Evolutionary conservation across 2,888 invertebrate genomes (phyloP), one percentile per base, ranked within the genome.

Genomic region (Idaea aversata): DNA sequence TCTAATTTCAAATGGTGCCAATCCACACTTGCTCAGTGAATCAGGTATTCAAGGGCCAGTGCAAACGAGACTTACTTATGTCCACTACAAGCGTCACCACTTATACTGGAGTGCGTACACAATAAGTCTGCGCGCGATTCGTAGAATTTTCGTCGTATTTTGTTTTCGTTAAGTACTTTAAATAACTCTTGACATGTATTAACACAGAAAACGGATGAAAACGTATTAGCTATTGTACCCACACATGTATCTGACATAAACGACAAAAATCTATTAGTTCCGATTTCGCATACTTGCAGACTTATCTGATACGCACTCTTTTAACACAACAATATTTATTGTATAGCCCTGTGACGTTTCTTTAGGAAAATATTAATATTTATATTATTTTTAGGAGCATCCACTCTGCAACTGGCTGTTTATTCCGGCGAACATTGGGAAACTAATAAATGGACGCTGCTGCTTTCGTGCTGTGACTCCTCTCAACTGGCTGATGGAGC

Each of bases 401-500:
- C 93, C 15, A 88, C 91, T 15, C 81, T 93, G 69, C 93, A 93
- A 76, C 73, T 92, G 61, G 93, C 92, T 2, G 91, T 93, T 25
- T 93, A 83, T 75, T 90, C 92, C 34, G 84, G 83, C 25, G 72
- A 83, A 65, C 82, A 89, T 66, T 93, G 93, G 93, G 77, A 84
- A 34, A 77, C 76, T 5, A 84, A 89, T 63, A 78, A 82, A 62
- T 93, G 93, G 93, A 75, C 75, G 16, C 86, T 87, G 67, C 76
- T 93, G 62, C 70, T 93, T 36, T 90, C 92, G 10, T 89, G 83
- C 74, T 91, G 88, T 69, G 91, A 92, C 77, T 91, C 92, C 36
- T 92, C 91, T 57, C 92, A 93, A 79, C 75, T 93, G 72, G 93
- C 92, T 16, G 93, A 93, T 68, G 93, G 89, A 15, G 93, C 91